Percentiles rank a stretch among this genome's conserved stretches.
phyloP scores from a whole-genome alignment of 1,140 invertebrate genomes.

The Harlomillsia oculata region DNA sequence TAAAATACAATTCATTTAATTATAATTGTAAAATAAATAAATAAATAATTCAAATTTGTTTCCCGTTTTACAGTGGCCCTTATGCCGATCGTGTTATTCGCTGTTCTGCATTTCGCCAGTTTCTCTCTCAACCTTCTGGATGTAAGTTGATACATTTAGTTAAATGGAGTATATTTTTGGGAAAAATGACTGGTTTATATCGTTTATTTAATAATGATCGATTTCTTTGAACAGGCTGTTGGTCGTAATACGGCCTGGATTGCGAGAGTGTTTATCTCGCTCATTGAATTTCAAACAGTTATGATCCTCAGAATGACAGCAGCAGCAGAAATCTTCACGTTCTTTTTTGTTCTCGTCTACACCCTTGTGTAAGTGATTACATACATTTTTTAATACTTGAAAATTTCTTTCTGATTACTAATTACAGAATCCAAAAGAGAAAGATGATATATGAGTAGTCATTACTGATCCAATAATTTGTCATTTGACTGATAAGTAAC shows the following conservation, averaged over 20 bases:
- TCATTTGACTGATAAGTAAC: neutral
- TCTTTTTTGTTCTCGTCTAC: slow-evolving; percentile 74
- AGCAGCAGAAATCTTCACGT: slow-evolving; percentile 80
- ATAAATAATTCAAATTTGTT: neutral
- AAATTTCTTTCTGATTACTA: neutral
- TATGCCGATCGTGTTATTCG: slow-evolving; percentile 78
- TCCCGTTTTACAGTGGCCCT: slow-evolving; percentile 59
- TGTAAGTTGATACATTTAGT: slow-evolving; percentile 54
- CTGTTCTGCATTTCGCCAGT: slow-evolving; percentile 77
- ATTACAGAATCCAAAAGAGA: no score
- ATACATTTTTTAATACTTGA: neutral
- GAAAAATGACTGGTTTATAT: neutral
- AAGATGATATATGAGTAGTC: neutral
- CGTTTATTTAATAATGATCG: neutral
- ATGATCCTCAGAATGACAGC: slow-evolving; percentile 79
- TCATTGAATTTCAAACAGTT: slow-evolving; percentile 74
- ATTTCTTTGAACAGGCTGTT: no score
- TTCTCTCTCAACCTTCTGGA: slow-evolving; percentile 79
- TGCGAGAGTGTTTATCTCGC: slow-evolving; percentile 68
- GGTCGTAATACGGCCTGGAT: slow-evolving; percentile 81
- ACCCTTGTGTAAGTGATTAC: slow-evolving; percentile 68
- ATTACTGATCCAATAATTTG: neutral
- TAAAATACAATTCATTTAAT: neutral
- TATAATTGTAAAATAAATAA: neutral
- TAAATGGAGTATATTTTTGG: neutral